Conservation (phyloP, 2,888 invertebrate species). For the Nematopogon swammerdamellus region DNA sequence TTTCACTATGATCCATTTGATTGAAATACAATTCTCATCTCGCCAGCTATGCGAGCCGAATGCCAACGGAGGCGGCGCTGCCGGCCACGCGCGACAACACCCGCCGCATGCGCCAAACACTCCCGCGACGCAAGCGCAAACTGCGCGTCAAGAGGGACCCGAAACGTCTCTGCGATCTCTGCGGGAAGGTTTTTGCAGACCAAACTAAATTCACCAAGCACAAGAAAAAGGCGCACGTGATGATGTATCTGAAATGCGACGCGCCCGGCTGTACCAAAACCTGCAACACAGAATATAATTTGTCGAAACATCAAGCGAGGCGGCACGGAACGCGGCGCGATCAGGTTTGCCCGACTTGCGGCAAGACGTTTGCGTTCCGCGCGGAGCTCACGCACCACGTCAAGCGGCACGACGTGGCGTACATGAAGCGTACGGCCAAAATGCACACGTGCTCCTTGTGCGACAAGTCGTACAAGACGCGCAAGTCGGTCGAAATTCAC, state of each 20-base stretch:
- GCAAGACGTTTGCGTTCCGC: slow-evolving; percentile 29
- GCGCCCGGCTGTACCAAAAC: slow-evolving; percentile 22
- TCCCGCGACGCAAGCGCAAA: no score
- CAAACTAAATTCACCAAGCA: slow-evolving; percentile 27
- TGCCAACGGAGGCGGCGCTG: no score
- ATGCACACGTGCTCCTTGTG: slow-evolving; percentile 33
- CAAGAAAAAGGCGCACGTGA: slow-evolving; percentile 25
- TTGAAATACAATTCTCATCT: no score
- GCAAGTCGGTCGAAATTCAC: slow-evolving; percentile 39
- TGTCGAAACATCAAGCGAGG: slow-evolving; percentile 33
- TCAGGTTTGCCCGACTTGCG: slow-evolving; percentile 36
- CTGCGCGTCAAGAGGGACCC: no score
- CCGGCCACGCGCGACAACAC: no score
- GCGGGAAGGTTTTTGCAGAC: slow-evolving; percentile 30
- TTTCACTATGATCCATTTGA: no score
- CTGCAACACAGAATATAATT: slow-evolving; percentile 26
- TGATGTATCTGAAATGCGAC: slow-evolving; percentile 27
- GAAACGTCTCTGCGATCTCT: slow-evolving; percentile 28
- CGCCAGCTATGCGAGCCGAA: no score
- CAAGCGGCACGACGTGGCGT: slow-evolving; percentile 30
- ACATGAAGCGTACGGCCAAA: slow-evolving; percentile 25
- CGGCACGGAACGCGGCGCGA: slow-evolving; percentile 26
- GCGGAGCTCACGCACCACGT: slow-evolving; percentile 30
- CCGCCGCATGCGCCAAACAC: no score
- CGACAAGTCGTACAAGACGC: slow-evolving; percentile 34